Evolutionary conservation across 2,113 vertebrate species (phyloP).

Genomic region (Strigops habroptila): DNA sequence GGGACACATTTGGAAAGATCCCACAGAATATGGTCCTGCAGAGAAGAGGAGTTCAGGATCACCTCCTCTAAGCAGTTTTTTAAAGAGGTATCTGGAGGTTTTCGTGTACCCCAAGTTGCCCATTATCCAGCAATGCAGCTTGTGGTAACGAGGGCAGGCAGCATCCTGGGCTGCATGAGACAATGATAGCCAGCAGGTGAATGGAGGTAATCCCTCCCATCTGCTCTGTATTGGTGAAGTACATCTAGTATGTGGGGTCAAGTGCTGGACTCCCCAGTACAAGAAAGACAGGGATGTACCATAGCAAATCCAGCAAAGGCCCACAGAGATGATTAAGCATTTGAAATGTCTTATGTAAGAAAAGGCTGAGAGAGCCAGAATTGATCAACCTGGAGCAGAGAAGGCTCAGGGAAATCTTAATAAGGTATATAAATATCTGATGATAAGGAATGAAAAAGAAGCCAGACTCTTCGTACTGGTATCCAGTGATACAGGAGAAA

Average conservation of each 20-base stretch:
- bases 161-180: not conserved
- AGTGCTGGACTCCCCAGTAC: not conserved
- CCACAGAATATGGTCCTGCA: not conserved
- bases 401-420: not conserved
- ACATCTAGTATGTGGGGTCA: not conserved
- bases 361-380: not conserved
- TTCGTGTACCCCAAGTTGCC: not conserved
- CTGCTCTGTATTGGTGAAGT: not conserved
- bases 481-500: not conserved
- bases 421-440: not conserved
- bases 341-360: not conserved
- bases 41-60: not conserved
- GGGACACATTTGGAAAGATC: not conserved
- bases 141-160: not conserved
- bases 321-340: not conserved
- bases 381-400: not conserved
- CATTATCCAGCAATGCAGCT: not conserved
- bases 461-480: not conserved
- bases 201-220: not conserved
- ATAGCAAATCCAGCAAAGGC: not conserved
- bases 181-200: not conserved
- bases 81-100: not conserved
- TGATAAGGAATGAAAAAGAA: not conserved
- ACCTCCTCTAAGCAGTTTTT: not conserved
- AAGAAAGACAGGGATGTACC: not conserved